Conservation (phyloP, 2,888 invertebrate genomes). For the Drosophila macrospina region DNA sequence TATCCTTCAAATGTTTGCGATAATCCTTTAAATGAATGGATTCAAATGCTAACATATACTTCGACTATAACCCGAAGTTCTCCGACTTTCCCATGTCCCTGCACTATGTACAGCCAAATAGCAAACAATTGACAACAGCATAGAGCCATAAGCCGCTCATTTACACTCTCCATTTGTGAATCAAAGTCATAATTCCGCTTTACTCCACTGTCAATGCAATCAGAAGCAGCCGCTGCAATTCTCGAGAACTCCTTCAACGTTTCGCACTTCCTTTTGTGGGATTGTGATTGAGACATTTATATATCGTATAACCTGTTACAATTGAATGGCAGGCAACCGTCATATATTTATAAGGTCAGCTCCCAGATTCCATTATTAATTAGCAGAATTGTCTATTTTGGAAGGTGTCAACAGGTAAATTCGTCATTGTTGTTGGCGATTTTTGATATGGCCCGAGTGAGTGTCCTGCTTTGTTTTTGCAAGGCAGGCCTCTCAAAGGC, state of each 20-base stretch:
- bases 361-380: constrained; percentile 66
- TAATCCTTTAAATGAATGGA: no score
- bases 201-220: constrained; percentile 40
- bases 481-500: constrained; percentile 38
- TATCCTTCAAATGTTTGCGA: no score
- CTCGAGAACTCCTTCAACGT: constrained; percentile 40
- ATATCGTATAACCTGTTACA: constrained; percentile 63
- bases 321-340: constrained; percentile 57
- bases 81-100: constrained; percentile 39
- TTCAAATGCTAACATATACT: background rate
- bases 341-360: constrained; percentile 28
- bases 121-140: constrained; percentile 24
- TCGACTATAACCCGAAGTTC: constrained; percentile 7
- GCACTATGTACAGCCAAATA: constrained; percentile 10
- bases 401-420: constrained; percentile 82
- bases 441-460: constrained; percentile 33
- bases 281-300: constrained; percentile 55
- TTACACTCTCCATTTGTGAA: constrained; percentile 57
- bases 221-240: constrained; percentile 44
- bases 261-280: constrained; percentile 33
- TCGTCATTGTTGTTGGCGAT: constrained; percentile 71
- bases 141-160: constrained; percentile 36
- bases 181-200: constrained; percentile 67
- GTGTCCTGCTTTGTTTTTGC: constrained; percentile 61
- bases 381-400: constrained; percentile 74